Evolutionary conservation across 2,113 vertebrate species (phyloP), one percentile per base, ranked within the genome.

Genomic region (Pseudorasbora parva): DNA sequence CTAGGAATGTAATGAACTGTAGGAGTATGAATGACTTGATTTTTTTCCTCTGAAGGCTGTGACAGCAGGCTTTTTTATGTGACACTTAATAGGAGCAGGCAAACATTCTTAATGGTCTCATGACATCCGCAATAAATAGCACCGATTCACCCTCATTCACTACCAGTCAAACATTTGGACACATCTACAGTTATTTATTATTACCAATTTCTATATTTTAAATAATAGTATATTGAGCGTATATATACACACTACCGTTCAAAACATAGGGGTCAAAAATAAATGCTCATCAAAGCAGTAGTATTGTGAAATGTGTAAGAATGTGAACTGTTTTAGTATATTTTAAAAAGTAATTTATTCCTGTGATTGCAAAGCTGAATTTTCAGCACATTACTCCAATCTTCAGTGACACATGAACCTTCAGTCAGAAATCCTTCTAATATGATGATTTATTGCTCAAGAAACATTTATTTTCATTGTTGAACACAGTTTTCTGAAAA

Each of bases 21-120:
- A 56, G 47, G 15, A 33, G 68, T 8, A 17, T 54, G 14, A 64
- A 68, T 6, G 25, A 33, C 62, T 71, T 57, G 4, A 59, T 82
- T 56, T 84, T 27, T 69, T 66, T 37, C 47, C 56, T 51, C n/a
- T 71, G 37, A 54, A 76, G 69, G 68, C 37, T 79, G 77, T 82
- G 82, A 83, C 86, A 85, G 86, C 86, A 85, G 87, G 86, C 84
- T 85, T 43, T 47, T 23, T 57, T 54, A 43, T 78, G 81, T 56
- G 78, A 62, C 64, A 57, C 23, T 66, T 49, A 25, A 56, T 49
- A 51, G 75, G 51, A 78, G 73, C 19, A 60, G 17, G 82, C 27
- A 37, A 62, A 68, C 19, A 69, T 14, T 45, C 8, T 41, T 71
- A 21, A 69, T 68, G 17, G 64, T 74, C 72, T 51, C 45, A 72